A percentile compares a stretch with the other conserved stretches of the same genome.
phyloP scores from a whole-genome alignment of 2,113 vertebrate genomes.

The Nicator chloris region DNA sequence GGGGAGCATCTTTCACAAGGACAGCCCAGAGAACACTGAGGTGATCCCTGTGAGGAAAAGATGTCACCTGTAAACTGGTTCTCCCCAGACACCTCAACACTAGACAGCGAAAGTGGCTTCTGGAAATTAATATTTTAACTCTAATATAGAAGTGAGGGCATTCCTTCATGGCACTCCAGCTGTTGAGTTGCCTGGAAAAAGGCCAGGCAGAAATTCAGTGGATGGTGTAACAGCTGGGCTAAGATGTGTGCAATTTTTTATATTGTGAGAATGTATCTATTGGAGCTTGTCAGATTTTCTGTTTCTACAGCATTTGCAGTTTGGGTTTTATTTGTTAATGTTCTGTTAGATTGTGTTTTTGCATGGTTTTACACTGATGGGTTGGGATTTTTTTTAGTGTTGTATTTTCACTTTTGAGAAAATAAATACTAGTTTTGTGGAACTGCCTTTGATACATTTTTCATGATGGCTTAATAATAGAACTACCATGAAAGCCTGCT shows the following conservation, averaged over 20 bases:
- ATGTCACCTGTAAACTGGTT: background rate
- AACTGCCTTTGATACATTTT: slow-evolving; percentile 57
- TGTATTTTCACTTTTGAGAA: slow-evolving; percentile 25
- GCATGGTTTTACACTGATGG: background rate
- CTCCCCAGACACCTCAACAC: background rate
- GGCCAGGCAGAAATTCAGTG: background rate
- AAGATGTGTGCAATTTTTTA: background rate
- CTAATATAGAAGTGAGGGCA: background rate
- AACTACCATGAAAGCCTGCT: background rate
- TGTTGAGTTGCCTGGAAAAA: background rate
- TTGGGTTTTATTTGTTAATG: background rate
- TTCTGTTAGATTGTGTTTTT: background rate
- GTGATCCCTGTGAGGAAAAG: background rate
- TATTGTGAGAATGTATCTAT: background rate
- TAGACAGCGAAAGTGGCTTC: background rate
- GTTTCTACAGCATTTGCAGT: background rate
- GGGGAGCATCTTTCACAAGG: background rate
- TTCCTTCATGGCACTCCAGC: background rate
- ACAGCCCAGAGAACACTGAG: background rate
- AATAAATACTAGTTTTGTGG: slow-evolving; percentile 56
- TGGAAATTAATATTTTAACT: background rate
- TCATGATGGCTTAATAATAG: slow-evolving; percentile 49
- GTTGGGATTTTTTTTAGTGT: background rate
- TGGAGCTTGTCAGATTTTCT: background rate
- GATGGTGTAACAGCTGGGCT: background rate